A percentile compares a stretch with the other conserved stretches of the same genome.
phyloP scores from a whole-genome alignment of 35 echinoderm and acorn worm genomes.

The Apostichopus californicus region DNA sequence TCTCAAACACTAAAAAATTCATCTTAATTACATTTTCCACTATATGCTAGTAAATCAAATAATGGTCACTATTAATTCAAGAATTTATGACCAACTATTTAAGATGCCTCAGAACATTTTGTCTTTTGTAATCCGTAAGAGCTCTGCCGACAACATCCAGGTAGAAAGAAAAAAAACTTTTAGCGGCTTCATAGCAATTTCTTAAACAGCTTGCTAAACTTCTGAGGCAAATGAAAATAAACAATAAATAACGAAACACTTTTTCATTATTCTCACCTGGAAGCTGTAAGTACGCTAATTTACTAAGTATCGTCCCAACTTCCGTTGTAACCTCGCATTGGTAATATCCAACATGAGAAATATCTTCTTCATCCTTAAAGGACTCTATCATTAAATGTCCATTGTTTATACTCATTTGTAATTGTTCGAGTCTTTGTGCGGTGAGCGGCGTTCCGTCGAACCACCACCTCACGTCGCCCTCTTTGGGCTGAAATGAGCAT shows the following conservation, averaged over 20 bases:
- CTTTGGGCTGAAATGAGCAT: constrained; percentile 77
- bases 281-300: constrained; percentile 26
- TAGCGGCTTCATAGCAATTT: too few species aligned
- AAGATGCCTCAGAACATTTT: too few species aligned
- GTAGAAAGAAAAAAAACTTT: too few species aligned
- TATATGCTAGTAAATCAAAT: too few species aligned
- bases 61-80: too few species aligned
- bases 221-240: too few species aligned
- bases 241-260: neutral
- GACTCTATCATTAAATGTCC: constrained; percentile 64
- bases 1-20: too few species aligned
- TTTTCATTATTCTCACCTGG: neutral
- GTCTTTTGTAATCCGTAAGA: too few species aligned
- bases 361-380: constrained; percentile 60
- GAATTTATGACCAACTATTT: too few species aligned
- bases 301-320: constrained; percentile 37
- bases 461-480: constrained; percentile 80
- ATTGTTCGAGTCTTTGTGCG: constrained; percentile 19
- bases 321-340: constrained; percentile 77
- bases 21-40: too few species aligned
- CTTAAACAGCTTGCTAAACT: too few species aligned
- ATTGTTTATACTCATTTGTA: constrained; percentile 59
- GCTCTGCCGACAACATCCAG: too few species aligned
- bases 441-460: constrained; percentile 48
- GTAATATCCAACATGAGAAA: constrained; percentile 76